Evolutionary conservation across 37 sponge, comb jelly and placozoan species (phyloP), one percentile per base, ranked within the genome.

Genomic region (Theonella swinhoei): DNA sequence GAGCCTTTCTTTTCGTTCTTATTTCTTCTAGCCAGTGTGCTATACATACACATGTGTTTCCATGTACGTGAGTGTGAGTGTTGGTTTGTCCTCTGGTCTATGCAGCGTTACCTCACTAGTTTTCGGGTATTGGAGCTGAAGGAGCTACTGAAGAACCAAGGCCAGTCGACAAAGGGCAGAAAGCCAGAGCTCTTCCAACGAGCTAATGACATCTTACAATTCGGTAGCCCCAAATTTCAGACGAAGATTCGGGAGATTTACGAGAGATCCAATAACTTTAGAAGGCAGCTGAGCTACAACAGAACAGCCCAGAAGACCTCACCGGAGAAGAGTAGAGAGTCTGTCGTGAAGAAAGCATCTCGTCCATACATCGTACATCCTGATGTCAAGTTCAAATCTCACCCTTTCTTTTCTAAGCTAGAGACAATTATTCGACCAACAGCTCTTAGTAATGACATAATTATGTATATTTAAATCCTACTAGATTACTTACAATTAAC

Each of bases 81-180:
- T n/a, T n/a, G n/a, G n/a, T n/a, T n/a, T n/a, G n/a, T n/a, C n/a
- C n/a, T n/a, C n/a, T n/a, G n/a, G n/a, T n/a, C n/a, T n/a, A n/a
- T n/a, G n/a, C 84, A 95, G 95, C 7, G 41, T 24, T 39, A 81
- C 37, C 70, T 95, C 39, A 61, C 25, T 1, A 41, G 32, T 8
- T 90, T 96, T 29, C 87, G 97, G 64, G 97, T 96, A 19, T 26
- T 61, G 20, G 97, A 96, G 38, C 77, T 96, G 62, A 92, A 96
- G 39, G 91, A 93, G 36, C 72, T 96, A 20, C 70, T 96, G 39
- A 68, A 59, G 24, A 33, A 29, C 11, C 34, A 80, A 4, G 86
- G 93, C 17, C 81, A 79, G 29, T 69, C 94, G 30, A 65, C 79
- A 28, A 87, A 70, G 17, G 97, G 97, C 11, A 80, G 88, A 43